Conservation (phyloP, 1,140 invertebrate species). For the Bilobella aurantiaca region DNA sequence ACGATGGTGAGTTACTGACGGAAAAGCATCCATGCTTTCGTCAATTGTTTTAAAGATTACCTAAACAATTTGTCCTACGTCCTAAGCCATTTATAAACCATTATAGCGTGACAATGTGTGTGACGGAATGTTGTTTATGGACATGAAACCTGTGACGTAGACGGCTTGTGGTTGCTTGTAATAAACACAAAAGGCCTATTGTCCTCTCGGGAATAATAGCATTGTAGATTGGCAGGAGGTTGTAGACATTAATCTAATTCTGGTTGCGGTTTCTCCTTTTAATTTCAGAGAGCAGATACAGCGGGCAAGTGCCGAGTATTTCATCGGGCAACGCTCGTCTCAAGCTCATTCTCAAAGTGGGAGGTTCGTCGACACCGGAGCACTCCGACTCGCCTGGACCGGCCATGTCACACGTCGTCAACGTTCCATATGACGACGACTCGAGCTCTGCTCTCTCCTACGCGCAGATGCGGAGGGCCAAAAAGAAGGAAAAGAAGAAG, state of each 20-base stretch:
- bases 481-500: constrained; percentile 68
- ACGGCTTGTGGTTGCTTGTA: no score
- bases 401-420: constrained; percentile 26
- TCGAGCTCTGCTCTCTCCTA: constrained; percentile 24
- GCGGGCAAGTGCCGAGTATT: constrained; percentile 10
- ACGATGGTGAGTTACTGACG: constrained; percentile 47
- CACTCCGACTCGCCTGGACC: constrained; percentile 49
- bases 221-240: no score
- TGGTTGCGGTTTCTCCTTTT: background rate
- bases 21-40: no score
- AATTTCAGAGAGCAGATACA: background rate
- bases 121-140: no score
- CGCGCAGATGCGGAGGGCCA: constrained; percentile 50
- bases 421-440: constrained; percentile 29
- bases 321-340: constrained; percentile 38
- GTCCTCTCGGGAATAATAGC: background rate
- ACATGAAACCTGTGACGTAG: no score
- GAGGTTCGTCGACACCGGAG: constrained; percentile 57
- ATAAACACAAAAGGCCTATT: no score
- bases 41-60: background rate
- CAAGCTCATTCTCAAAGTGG: constrained; percentile 72
- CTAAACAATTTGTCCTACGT: background rate
- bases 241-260: no score
- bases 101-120: no score
- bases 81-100: background rate